A percentile compares a stretch with the other conserved stretches of the same genome.
Evolutionary conservation across 2,113 vertebrate species (phyloP).

Genomic region (Poeciliopsis occidentalis): DNA sequence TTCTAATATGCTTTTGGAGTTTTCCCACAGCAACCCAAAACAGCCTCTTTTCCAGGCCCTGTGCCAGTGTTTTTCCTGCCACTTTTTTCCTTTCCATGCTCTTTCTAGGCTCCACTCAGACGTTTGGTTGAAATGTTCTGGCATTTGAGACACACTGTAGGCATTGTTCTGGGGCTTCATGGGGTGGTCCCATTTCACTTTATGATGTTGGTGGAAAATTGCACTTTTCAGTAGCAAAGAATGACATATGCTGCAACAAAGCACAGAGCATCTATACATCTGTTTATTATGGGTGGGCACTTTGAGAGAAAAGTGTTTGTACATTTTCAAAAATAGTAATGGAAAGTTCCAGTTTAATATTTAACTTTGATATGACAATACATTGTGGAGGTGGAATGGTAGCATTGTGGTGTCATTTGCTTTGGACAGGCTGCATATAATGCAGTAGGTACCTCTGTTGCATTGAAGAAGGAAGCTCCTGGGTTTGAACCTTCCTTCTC

Average conservation of each 20-base stretch:
- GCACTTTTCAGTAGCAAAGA: constrained; percentile 8
- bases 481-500: no score
- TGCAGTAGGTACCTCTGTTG: no score
- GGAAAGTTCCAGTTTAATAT: no score
- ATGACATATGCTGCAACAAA: neutral
- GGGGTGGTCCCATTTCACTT: constrained; percentile 35
- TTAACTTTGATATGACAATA: no score
- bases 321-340: no score
- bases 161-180: constrained; percentile 56
- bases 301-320: neutral
- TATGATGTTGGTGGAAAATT: constrained; percentile 31
- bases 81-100: constrained; percentile 58
- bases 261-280: neutral
- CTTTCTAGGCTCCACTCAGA: constrained; percentile 18
- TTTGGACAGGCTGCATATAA: no score
- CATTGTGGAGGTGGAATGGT: no score
- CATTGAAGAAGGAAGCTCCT: no score
- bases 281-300: neutral
- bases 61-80: constrained; percentile 51
- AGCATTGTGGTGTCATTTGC: no score
- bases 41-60: constrained; percentile 53
- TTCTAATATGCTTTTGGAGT: constrained; percentile 34
- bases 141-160: constrained; percentile 59
- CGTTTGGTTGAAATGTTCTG: constrained; percentile 42
- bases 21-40: constrained; percentile 41